These are phyloP conservation scores for Hypotaenidia philippensis DNA, from an alignment of 2,797 vertebrate species.

Conservation along the genomic window DNA sequence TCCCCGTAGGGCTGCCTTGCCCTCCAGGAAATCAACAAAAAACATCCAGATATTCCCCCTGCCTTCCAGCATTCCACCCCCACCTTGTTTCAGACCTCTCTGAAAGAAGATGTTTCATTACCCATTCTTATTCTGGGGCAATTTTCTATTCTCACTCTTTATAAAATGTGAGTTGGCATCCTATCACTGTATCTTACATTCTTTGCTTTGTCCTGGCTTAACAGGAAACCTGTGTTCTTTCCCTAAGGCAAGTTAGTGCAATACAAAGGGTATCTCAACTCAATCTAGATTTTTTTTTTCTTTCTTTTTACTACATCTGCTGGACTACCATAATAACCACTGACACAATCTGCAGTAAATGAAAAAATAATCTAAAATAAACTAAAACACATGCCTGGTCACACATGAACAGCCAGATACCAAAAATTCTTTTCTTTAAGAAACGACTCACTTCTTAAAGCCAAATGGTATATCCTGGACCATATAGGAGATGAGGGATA, in stretches of 20 bases:
- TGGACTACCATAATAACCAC: background rate
- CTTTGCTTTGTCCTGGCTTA: background rate
- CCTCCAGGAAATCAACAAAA: background rate
- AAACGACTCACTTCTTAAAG: background rate
- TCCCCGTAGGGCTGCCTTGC: background rate
- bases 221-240: background rate
- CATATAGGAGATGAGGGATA: background rate
- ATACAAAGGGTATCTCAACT: background rate
- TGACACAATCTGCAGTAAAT: background rate
- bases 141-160: background rate
- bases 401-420: background rate
- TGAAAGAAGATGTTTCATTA: background rate
- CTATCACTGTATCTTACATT: background rate
- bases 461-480: background rate
- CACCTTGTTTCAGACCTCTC: background rate
- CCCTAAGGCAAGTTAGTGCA: background rate
- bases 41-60: background rate
- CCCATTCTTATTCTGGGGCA: background rate
- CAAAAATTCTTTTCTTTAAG: background rate
- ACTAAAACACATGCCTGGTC: background rate
- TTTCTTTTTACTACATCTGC: background rate
- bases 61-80: background rate
- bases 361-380: background rate
- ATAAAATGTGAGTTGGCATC: background rate
- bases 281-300: background rate